Percentiles rank a stretch among this genome's conserved stretches.
Conservation (phyloP, 2,888 invertebrate genomes). For the Acrobasis suavella region DNA sequence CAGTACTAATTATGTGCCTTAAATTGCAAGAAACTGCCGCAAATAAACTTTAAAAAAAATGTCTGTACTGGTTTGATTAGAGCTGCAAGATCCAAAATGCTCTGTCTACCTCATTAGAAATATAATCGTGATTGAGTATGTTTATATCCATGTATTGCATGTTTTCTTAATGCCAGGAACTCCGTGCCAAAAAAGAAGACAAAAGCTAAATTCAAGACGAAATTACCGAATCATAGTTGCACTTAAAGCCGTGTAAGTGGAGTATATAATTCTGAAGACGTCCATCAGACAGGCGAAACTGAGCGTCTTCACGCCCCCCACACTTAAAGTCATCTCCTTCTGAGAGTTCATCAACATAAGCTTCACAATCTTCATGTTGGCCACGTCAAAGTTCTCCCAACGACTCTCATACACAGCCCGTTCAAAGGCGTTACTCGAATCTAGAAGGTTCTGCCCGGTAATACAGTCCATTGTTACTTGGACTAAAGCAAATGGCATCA, state of each 20-base stretch:
- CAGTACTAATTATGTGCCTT: no score
- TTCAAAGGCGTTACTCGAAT: slow-evolving; percentile 44
- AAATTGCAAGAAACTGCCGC: no score
- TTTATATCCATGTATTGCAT: no score
- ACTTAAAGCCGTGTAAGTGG: slow-evolving; percentile 50
- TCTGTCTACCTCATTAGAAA: no score
- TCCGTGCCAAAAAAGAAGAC: no score
- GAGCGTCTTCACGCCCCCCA: slow-evolving; percentile 47
- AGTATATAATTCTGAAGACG: slow-evolving; percentile 45
- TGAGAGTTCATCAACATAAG: slow-evolving; percentile 49
- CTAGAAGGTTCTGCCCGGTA: slow-evolving; percentile 48
- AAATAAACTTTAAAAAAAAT: no score
- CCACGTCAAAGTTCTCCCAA: slow-evolving; percentile 50
- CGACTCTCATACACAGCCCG: slow-evolving; percentile 47
- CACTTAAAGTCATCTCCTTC: slow-evolving; percentile 45
- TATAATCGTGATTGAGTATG: no score
- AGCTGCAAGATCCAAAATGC: no score
- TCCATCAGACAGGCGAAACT: slow-evolving; percentile 45
- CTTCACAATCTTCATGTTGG: slow-evolving; percentile 46
- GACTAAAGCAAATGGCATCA: slow-evolving; percentile 53
- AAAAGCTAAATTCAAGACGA: no score
- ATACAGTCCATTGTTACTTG: slow-evolving; percentile 54
- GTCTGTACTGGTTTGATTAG: no score
- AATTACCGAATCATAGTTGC: slow-evolving; percentile 22
- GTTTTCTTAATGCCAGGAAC: no score